Conservation (phyloP, 1,140 invertebrate genomes). For the Diachasma alloeum region DNA sequence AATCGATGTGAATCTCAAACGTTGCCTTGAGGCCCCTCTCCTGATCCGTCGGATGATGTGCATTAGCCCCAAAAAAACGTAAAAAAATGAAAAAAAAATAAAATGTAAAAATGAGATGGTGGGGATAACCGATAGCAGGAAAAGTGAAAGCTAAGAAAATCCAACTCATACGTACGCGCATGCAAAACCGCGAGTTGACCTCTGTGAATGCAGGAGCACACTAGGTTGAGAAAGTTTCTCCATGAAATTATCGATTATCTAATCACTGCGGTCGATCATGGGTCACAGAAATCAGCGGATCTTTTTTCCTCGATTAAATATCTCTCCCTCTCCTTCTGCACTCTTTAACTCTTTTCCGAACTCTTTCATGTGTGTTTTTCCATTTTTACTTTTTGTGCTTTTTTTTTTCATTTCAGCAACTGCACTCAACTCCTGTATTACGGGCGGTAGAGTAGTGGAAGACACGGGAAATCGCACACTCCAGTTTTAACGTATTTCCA, state of each 20-base stretch:
- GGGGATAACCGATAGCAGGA: background rate
- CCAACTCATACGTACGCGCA: slow-evolving; percentile 1
- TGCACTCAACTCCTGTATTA: background rate
- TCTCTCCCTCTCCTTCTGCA: background rate
- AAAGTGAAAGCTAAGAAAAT: slow-evolving; percentile 26
- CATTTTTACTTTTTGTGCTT: background rate
- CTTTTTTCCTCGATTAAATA: background rate
- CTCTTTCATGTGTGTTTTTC: background rate
- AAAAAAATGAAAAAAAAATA: background rate
- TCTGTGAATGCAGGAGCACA: slow-evolving; percentile 16
- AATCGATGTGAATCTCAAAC: slow-evolving; percentile 36
- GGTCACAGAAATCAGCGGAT: slow-evolving; percentile 11
- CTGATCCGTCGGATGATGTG: slow-evolving; percentile 26
- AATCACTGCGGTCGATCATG: slow-evolving; percentile 14
- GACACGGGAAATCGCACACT: background rate
- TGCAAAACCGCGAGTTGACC: slow-evolving; percentile 21
- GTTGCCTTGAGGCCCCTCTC: no score
- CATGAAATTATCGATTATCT: slow-evolving; percentile 27
- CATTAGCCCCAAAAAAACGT: background rate
- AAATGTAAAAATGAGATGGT: background rate
- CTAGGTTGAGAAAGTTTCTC: slow-evolving; percentile 17
- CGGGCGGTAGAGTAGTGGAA: background rate
- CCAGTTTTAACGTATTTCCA: slow-evolving; percentile 6
- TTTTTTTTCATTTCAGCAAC: background rate
- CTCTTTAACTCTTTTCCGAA: background rate